phyloP scores from a whole-genome alignment of 2,888 invertebrate species.

The Leptinotarsa tumamoca region DNA sequence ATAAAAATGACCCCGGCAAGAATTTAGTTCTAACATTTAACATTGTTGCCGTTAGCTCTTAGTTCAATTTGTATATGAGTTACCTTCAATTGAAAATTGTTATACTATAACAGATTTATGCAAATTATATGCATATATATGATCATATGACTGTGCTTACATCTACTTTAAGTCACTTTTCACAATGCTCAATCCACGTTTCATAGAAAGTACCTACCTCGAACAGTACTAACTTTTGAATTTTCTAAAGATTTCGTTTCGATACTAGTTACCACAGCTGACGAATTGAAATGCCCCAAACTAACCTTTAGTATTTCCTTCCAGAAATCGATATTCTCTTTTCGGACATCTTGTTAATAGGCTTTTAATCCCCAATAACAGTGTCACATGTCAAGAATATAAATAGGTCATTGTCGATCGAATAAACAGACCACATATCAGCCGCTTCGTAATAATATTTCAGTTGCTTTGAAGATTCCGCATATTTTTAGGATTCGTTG shows the following conservation, averaged over 20 bases:
- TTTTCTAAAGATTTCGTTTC: not conserved
- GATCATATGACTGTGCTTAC: too few species aligned
- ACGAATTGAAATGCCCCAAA: not conserved
- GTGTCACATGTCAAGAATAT: conserved; percentile 36
- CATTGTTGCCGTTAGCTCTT: too few species aligned
- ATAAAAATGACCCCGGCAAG: too few species aligned
- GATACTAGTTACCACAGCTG: not conserved
- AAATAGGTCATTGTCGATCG: conserved; percentile 41
- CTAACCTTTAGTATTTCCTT: not conserved
- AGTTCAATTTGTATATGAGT: too few species aligned
- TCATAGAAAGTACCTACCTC: too few species aligned
- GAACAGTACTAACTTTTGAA: too few species aligned
- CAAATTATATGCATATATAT: too few species aligned
- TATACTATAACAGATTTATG: too few species aligned
- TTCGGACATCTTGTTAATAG: conserved; percentile 18
- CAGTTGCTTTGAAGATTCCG: conserved; percentile 20
- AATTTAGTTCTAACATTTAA: too few species aligned
- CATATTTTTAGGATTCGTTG: not conserved
- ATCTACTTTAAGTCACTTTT: too few species aligned
- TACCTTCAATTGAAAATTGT: too few species aligned
- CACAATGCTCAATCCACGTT: too few species aligned
- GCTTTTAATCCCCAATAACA: conserved; percentile 22
- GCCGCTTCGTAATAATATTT: conserved; percentile 30
- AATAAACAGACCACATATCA: conserved; percentile 5
- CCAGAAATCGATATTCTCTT: conserved; percentile 20